Base-by-base conservation (phyloP, 2,113 vertebrate species). In the Platysteira castanea region DNA sequence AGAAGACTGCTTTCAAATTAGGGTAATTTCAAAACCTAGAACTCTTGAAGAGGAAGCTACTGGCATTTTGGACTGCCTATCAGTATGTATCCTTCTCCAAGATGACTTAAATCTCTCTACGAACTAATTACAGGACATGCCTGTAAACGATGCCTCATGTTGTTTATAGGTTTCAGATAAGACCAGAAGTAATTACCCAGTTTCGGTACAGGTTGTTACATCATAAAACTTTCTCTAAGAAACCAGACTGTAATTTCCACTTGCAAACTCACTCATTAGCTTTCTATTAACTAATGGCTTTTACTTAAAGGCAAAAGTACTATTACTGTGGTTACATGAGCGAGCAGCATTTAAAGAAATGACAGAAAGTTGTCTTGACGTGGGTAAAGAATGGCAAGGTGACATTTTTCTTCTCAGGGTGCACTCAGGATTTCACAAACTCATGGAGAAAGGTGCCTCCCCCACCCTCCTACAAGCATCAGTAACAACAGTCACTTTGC, bases 151-250 rank as follows among this genome's bases (percentile, higher is more conserved):
- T 22, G 44, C 26, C n/a, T 89, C 26, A 22, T 20, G 31, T 15
- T 88, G 49, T 78, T 94, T 78, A 82, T 21, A 28, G 22, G 7
- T 16, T 60, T 77, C 79, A 74, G 30, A 68, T 44, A 53, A 83
- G 46, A 60, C 61, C 80, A 77, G 83, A 86, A 80, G 74, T 50
- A 60, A 84, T 53, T 19, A 60, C 14, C 5, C 50, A 61, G 86
- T 97, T 96, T 92, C 64, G 0, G 13, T 93, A 56, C 42, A 91
- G 47, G 19, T 3, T 64, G 19, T 91, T 85, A 37, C 94, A 86
- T 52, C 93, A 68, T 22, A 86, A 93, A 77, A 77, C 93, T 75
- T 71, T 92, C 85, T 87, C 56, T 42, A 46, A 81, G 60, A 78
- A 89, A 46, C 31, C 68, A 81, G 60, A 21, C 10, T 0, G 2